phyloP scores from a whole-genome alignment of 2,888 invertebrate genomes.

The Hyppa rectilinea region DNA sequence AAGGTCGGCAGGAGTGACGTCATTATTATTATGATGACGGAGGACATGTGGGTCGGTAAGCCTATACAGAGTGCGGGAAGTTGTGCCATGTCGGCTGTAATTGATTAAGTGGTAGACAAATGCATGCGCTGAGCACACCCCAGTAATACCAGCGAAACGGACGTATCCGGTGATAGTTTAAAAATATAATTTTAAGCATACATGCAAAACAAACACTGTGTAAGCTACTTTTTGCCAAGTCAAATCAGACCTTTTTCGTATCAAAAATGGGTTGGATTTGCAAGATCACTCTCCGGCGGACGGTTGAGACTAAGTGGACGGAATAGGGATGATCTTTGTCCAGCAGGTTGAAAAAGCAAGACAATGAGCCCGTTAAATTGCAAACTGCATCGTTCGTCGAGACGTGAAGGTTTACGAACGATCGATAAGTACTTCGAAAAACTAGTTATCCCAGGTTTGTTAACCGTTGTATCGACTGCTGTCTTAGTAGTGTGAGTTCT shows the following conservation, averaged over 20 bases:
- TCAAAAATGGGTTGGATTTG: conserved; percentile 10
- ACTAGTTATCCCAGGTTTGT: conserved; percentile 76
- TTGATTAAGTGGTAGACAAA: conserved; percentile 82
- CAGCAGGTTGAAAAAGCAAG: conserved; percentile 53
- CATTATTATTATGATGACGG: conserved; percentile 81
- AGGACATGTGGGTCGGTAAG: conserved; percentile 81
- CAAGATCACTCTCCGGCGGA: neutral
- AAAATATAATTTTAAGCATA: conserved; percentile 65
- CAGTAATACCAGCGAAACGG: conserved; percentile 66
- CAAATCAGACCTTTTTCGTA: conserved; percentile 26
- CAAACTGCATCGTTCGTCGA: conserved; percentile 71
- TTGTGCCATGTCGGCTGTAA: conserved; percentile 72
- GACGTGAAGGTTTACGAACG: conserved; percentile 68
- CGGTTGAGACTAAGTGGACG: conserved; percentile 13
- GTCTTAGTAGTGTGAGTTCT: conserved; percentile 12
- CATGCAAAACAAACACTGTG: conserved; percentile 26
- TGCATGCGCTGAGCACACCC: conserved; percentile 57
- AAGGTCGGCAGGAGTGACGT: conserved; percentile 85
- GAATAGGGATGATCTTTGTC: conserved; percentile 56
- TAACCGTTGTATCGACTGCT: conserved; percentile 46
- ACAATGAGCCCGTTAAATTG: conserved; percentile 78
- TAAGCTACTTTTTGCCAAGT: conserved; percentile 11
- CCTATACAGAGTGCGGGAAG: conserved; percentile 75
- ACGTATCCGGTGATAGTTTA: conserved; percentile 77
- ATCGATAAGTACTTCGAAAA: conserved; percentile 67